phyloP scores from a whole-genome alignment of 2,113 vertebrate genomes.

The Ancistrus triradiatus region DNA sequence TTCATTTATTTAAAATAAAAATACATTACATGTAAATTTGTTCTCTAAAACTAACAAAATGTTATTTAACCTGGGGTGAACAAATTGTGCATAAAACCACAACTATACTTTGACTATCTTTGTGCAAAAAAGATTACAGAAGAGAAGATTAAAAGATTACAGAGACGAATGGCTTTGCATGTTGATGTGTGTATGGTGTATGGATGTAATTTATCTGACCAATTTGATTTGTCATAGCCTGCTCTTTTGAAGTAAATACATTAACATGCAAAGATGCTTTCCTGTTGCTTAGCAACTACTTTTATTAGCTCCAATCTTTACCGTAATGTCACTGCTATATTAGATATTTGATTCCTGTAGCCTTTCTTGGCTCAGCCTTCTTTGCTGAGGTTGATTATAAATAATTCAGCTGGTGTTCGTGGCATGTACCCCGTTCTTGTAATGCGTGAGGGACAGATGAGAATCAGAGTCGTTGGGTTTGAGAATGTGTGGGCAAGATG shows the following conservation, averaged over 20 bases:
- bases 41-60: no score
- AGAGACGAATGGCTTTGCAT: no score
- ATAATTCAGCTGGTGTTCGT: constrained; percentile 12
- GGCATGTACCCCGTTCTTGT: neutral
- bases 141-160: no score
- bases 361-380: no score
- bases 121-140: no score
- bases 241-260: neutral
- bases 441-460: neutral
- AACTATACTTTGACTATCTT: no score
- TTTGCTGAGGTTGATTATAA: no score
- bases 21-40: no score
- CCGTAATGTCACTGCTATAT: neutral
- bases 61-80: no score
- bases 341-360: neutral
- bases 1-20: no score
- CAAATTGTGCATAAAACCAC: no score
- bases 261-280: neutral
- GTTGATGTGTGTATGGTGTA: neutral
- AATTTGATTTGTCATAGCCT: neutral
- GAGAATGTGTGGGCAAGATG: neutral
- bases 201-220: neutral
- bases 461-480: neutral
- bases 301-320: neutral
- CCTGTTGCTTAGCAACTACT: neutral